Evolutionary conservation across 2,888 invertebrate genomes (phyloP).

Genomic region (Helleia helle): DNA sequence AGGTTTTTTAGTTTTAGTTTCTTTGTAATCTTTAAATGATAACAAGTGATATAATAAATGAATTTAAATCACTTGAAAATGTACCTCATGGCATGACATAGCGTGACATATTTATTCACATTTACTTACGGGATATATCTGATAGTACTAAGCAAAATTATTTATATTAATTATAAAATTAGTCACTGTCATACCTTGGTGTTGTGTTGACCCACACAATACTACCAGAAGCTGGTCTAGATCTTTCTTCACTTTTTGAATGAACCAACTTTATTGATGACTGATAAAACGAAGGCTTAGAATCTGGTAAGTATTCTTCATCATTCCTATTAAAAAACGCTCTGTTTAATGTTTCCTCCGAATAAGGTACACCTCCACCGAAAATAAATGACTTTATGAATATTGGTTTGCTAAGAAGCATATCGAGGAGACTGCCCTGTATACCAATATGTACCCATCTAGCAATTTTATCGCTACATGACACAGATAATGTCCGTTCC

Average conservation of each 20-base stretch:
- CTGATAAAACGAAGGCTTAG: conserved; percentile 37
- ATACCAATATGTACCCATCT: conserved; percentile 90
- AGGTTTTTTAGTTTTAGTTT: too few relatives aligned
- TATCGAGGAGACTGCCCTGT: conserved; percentile 86
- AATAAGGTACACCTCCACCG: conserved; percentile 78
- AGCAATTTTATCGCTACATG: conserved; percentile 95
- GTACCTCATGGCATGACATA: too few relatives aligned
- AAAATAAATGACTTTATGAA: conserved; percentile 81
- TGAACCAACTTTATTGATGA: conserved; percentile 33
- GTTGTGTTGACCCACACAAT: conserved; percentile 45
- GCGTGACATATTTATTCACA: too few relatives aligned
- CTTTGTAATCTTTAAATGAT: too few relatives aligned
- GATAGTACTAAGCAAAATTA: too few relatives aligned
- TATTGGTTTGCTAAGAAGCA: conserved; percentile 78
- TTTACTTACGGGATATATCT: too few relatives aligned
- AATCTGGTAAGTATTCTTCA: conserved; percentile 17
- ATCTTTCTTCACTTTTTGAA: conserved; percentile 28
- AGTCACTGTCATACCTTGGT: conserved; percentile 31
- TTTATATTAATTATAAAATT: too few relatives aligned
- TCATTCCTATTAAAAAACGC: conserved; percentile 55
- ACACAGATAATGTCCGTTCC: conserved; percentile 89
- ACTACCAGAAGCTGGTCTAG: conserved; percentile 44
- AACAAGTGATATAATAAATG: too few relatives aligned
- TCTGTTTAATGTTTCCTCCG: conserved; percentile 70
- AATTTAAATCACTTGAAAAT: too few relatives aligned